These are phyloP conservation scores for Ardeotis arabs DNA, from an alignment of 2,113 vertebrate genomes.

Conservation along the genomic window DNA sequence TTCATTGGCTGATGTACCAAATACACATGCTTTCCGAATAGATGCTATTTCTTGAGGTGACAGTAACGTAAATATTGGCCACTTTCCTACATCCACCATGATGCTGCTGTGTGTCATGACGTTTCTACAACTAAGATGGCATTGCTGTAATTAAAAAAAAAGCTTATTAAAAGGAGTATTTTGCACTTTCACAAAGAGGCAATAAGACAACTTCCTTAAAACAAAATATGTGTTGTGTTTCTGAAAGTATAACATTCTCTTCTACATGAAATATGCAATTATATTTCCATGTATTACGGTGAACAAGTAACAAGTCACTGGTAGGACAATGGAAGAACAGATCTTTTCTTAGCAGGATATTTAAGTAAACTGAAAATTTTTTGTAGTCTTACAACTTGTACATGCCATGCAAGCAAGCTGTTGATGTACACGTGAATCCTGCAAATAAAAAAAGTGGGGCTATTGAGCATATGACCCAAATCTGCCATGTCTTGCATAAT, in stretches of 20 bases:
- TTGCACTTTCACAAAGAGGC: neutral
- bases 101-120: constrained; percentile 46
- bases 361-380: neutral
- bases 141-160: constrained; percentile 29
- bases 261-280: neutral
- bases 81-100: constrained; percentile 96
- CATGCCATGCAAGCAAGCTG: neutral
- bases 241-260: neutral
- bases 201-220: neutral
- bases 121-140: constrained; percentile 24
- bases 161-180: neutral
- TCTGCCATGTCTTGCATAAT: neutral
- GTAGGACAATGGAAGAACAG: neutral
- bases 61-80: constrained; percentile 93
- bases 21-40: constrained; percentile 91
- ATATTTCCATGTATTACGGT: neutral
- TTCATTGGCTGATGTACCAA: constrained; percentile 92
- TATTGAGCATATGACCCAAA: neutral
- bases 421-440: neutral
- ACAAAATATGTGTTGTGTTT: accelerated
- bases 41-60: constrained; percentile 84
- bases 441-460: neutral
- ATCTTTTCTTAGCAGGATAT: neutral
- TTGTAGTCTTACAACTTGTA: neutral
- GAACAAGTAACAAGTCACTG: neutral